These are phyloP conservation scores for Spea bombifrons DNA, from an alignment of 2,113 vertebrate species.

Conservation along the genomic window DNA sequence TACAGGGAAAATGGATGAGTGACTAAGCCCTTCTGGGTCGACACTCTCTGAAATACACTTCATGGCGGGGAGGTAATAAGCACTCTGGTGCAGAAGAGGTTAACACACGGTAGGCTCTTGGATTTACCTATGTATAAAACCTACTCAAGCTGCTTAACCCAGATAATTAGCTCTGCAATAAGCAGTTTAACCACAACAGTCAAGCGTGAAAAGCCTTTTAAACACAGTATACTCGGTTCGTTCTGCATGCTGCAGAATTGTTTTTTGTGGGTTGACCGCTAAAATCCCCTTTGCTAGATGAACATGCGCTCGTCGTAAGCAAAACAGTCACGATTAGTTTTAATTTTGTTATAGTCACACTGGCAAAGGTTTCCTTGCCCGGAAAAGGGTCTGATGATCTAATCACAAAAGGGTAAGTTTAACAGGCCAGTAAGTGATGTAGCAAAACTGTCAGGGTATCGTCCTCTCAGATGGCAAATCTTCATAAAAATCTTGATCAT, in stretches of 20 bases:
- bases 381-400: too few relatives aligned
- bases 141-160: conserved; percentile 45
- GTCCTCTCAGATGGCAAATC: too few relatives aligned
- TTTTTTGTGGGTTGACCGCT: not conserved
- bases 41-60: conserved; percentile 6
- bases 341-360: too few relatives aligned
- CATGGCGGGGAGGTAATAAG: not conserved
- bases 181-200: conserved; percentile 47
- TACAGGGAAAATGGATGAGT: conserved; percentile 17
- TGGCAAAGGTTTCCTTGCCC: too few relatives aligned
- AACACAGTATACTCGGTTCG: conserved; percentile 46
- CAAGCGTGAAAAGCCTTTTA: conserved; percentile 46
- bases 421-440: too few relatives aligned
- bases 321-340: too few relatives aligned
- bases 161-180: conserved; percentile 38
- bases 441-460: too few relatives aligned
- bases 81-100: not conserved
- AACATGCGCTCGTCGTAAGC: too few relatives aligned
- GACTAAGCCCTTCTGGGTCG: conserved; percentile 31
- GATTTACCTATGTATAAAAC: conserved; percentile 31
- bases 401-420: too few relatives aligned
- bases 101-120: conserved; percentile 18
- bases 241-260: not conserved
- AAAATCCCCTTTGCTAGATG: too few relatives aligned
- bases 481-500: too few relatives aligned